These are phyloP conservation scores for Apodemia mormo DNA, from an alignment of 2,888 invertebrate species.

Conservation along the genomic window DNA sequence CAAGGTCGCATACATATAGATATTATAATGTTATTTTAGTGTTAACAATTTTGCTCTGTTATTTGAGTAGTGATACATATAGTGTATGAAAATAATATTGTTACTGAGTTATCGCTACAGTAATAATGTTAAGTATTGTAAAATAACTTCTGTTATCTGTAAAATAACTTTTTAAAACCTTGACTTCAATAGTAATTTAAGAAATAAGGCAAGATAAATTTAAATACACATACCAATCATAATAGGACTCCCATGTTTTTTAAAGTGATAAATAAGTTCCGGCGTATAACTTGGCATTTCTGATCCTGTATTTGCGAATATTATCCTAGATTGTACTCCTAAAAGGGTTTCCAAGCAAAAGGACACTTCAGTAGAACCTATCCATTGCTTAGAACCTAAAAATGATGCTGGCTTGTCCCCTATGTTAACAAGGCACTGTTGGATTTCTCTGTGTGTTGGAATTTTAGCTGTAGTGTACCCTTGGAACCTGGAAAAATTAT, in stretches of 20 bases:
- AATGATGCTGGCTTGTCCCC: conserved; percentile 95
- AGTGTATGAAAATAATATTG: no score
- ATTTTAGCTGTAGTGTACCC: conserved; percentile 89
- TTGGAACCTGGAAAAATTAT: conserved; percentile 81
- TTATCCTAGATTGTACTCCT: conserved; percentile 89
- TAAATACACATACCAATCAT: conserved; percentile 92
- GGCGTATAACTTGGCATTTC: conserved; percentile 90
- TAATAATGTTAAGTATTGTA: no score
- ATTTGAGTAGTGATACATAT: no score
- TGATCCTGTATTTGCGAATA: conserved; percentile 92
- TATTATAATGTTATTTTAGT: no score
- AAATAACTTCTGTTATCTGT: no score
- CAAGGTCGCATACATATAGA: no score
- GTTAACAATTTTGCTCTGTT: no score
- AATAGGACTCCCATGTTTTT: conserved; percentile 95
- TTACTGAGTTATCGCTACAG: no score
- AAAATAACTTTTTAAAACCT: no score
- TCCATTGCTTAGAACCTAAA: conserved; percentile 96
- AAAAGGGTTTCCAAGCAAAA: conserved; percentile 93
- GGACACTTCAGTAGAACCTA: conserved; percentile 98
- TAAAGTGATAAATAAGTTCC: conserved; percentile 94
- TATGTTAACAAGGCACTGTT: conserved; percentile 95
- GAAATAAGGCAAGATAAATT: background rate
- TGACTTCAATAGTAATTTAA: no score
- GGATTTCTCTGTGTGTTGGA: conserved; percentile 93